Conservation (phyloP, 1,140 invertebrate species). For the Euglossa dilemma region DNA sequence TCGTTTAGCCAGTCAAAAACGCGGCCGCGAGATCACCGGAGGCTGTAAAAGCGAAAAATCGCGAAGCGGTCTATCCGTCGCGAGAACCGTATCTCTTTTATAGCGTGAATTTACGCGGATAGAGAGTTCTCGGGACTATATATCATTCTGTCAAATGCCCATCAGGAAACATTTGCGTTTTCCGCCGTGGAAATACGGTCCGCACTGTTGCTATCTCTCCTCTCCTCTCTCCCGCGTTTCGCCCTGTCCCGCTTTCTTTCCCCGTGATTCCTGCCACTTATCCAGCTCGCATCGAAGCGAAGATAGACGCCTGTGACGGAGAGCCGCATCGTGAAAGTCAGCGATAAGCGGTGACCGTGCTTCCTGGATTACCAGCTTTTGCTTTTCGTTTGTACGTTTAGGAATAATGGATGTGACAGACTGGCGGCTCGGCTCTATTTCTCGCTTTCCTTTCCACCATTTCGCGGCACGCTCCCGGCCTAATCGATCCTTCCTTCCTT, state of each 20-base stretch:
- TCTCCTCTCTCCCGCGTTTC: no score
- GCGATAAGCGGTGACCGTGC: slow-evolving; percentile 44
- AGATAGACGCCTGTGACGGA: slow-evolving; percentile 14
- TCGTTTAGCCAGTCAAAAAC: no score
- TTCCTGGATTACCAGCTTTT: slow-evolving; percentile 58
- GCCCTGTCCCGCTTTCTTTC: neutral
- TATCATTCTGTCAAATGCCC: slow-evolving; percentile 50
- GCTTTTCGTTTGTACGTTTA: slow-evolving; percentile 51
- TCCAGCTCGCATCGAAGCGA: slow-evolving; percentile 13
- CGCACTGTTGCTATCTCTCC: slow-evolving; percentile 4
- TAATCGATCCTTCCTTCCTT: slow-evolving; percentile 3
- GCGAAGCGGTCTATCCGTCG: no score
- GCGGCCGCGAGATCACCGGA: no score
- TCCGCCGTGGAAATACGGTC: slow-evolving; percentile 9
- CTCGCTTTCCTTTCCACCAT: neutral
- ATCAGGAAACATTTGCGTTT: slow-evolving; percentile 49
- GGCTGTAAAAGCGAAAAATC: no score
- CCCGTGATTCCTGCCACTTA: slow-evolving; percentile 1
- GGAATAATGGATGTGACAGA: slow-evolving; percentile 56
- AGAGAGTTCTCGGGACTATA: slow-evolving; percentile 39
- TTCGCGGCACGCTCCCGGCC: neutral
- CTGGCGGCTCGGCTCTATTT: neutral
- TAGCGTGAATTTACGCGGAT: no score
- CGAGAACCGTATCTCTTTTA: no score
- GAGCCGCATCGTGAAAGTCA: slow-evolving; percentile 44